Base-by-base conservation (phyloP, 2,888 invertebrate genomes). In the Cremastinae sp. region DNA sequence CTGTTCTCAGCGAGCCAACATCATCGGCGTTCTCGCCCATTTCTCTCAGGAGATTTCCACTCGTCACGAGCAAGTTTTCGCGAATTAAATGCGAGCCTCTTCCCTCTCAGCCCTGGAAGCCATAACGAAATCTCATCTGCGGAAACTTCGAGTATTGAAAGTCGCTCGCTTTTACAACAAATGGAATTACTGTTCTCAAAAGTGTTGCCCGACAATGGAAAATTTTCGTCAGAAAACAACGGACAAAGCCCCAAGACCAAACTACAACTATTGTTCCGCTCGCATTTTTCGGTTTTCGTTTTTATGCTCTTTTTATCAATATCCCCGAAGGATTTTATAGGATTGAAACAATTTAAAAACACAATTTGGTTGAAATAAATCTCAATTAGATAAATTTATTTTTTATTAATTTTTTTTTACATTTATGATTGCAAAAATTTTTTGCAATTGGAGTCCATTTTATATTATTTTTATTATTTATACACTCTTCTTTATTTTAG, bases 51-150 rank as follows among this genome's bases (percentile, higher is more conserved):
- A 51, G 49, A 22, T 59, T 41, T 69, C 59, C 37, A 47, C 68
- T 16, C 49, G 49, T 18, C 62, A 51, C 69, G 69, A 69, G 16
- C 69, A 69, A 74, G 69, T 74, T 74, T 74, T 51, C 28, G 41
- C 58, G 64, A 74, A 74, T 74, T 74, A 74, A 74, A 74, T 59
- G 69, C 61, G 70, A 70, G 51, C 61, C 56, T 61, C 18, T 12
- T 35, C 14, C 37, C 22, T 14, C 56, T 56, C 37, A 12, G 20
- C 22, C 55, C 39, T 37, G 35, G 12, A 45, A 53, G 43, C 43
- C 47, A 35, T 47, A 55, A 20, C 47, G 28, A 59, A n/a, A 22
- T 28, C 12, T 18, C 28, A 41, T 20, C 14, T 43, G 49, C 18
- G 18, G 56, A 18, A 69, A 69, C 62, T 69, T 74, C 55, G 53